Percentiles rank a stretch among this genome's conserved stretches.
Conservation (phyloP, 2,113 vertebrate genomes). For the Numida meleagris region DNA sequence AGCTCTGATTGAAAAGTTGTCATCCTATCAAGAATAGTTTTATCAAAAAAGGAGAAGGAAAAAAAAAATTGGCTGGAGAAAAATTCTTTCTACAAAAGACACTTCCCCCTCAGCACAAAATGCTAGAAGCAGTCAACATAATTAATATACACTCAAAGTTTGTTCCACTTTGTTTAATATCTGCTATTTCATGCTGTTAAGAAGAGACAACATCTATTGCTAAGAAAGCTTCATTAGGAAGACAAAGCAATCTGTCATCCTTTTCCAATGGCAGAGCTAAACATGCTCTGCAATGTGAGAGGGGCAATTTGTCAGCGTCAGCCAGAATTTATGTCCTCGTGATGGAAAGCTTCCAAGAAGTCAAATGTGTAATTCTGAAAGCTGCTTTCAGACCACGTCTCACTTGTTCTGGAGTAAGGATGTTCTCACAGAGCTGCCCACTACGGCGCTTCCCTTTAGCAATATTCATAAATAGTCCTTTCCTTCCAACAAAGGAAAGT, state of each 20-base stretch:
- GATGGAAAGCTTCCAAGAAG: not conserved
- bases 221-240: not conserved
- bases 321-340: not conserved
- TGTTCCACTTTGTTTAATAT: not conserved
- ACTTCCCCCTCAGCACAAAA: not conserved
- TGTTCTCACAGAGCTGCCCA: not conserved
- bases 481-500: not conserved
- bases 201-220: not conserved
- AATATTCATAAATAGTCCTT: not conserved
- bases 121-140: not conserved
- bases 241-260: not conserved
- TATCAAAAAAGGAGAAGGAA: not conserved
- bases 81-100: not conserved
- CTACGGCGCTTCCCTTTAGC: not conserved
- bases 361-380: not conserved
- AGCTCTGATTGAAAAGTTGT: not conserved
- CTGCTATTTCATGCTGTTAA: not conserved
- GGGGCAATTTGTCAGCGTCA: not conserved
- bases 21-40: not conserved
- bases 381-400: not conserved
- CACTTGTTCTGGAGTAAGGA: not conserved
- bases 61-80: not conserved
- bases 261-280: not conserved
- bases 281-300: not conserved
- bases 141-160: not conserved